Conservation (phyloP, 2,797 vertebrate genomes). For the Bucorvus abyssinicus region DNA sequence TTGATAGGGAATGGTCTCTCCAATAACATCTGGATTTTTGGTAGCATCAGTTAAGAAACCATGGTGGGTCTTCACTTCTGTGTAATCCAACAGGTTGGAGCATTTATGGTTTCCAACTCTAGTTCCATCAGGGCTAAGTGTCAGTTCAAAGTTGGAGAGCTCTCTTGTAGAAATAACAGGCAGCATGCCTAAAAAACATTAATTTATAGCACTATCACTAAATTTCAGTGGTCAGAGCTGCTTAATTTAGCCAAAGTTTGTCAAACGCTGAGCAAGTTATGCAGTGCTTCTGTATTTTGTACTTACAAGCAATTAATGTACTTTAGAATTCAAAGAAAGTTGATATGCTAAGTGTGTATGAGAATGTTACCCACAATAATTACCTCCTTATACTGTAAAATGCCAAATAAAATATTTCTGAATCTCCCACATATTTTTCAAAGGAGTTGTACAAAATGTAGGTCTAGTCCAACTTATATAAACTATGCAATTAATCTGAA, state of each 20-base stretch:
- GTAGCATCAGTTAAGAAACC: constrained; percentile 85
- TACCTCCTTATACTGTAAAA: neutral
- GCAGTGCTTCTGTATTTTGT: neutral
- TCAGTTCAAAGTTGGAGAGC: constrained; percentile 91
- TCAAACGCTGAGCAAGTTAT: neutral
- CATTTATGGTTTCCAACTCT: constrained; percentile 91
- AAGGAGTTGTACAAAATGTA: neutral
- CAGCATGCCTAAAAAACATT: constrained; percentile 84
- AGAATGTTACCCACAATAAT: neutral
- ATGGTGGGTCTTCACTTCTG: constrained; percentile 88
- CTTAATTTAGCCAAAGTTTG: neutral
- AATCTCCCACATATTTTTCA: neutral
- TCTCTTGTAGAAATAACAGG: constrained; percentile 90
- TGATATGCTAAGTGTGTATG: neutral
- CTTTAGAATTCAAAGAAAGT: neutral
- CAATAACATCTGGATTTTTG: constrained; percentile 78
- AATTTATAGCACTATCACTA: neutral
- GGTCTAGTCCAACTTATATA: neutral
- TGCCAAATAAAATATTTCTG: neutral
- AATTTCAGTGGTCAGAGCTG: neutral
- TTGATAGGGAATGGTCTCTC: constrained; percentile 85
- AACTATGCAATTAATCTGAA: neutral
- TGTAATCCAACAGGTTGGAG: constrained; percentile 89
- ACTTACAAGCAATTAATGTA: neutral
- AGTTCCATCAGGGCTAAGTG: constrained; percentile 89